phyloP scores from a whole-genome alignment of 2,113 vertebrate species.

The Nematolebias whitei region DNA sequence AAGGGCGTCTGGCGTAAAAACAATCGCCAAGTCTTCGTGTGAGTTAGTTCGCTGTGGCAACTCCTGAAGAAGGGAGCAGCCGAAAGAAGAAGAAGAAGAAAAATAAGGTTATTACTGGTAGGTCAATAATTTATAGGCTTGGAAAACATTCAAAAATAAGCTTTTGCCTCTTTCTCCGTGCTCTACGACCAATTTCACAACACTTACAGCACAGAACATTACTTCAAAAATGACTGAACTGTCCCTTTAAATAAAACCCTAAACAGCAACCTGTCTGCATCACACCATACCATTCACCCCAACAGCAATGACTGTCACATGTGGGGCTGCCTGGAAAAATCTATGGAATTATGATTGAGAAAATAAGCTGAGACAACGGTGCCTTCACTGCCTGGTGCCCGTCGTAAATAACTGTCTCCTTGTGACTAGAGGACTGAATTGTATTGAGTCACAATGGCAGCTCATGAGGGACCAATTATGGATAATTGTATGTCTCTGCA shows the following conservation, averaged over 20 bases:
- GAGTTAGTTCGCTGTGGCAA: no score
- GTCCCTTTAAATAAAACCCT: background rate
- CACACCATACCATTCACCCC: conserved; percentile 2
- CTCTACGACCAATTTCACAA: no score
- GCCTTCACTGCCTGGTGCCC: conserved; percentile 48
- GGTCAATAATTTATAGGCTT: no score
- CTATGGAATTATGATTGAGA: conserved; percentile 31
- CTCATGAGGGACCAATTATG: background rate
- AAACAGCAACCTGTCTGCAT: conserved; percentile 4
- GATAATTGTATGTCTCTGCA: background rate
- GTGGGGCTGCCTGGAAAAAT: conserved; percentile 23
- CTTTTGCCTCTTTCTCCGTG: no score
- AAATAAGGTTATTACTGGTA: no score
- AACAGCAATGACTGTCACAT: background rate
- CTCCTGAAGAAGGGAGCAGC: no score
- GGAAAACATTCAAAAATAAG: no score
- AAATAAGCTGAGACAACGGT: conserved; percentile 44
- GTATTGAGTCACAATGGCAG: background rate
- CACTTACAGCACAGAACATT: no score
- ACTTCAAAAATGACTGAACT: no score
- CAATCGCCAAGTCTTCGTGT: no score
- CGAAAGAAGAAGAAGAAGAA: no score
- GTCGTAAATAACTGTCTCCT: conserved; percentile 39
- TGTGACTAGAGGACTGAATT: conserved; percentile 50
- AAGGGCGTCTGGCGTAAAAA: no score